These are phyloP conservation scores for Sylvicola fuscatus DNA, from an alignment of 2,888 invertebrate species.

Conservation along the genomic window DNA sequence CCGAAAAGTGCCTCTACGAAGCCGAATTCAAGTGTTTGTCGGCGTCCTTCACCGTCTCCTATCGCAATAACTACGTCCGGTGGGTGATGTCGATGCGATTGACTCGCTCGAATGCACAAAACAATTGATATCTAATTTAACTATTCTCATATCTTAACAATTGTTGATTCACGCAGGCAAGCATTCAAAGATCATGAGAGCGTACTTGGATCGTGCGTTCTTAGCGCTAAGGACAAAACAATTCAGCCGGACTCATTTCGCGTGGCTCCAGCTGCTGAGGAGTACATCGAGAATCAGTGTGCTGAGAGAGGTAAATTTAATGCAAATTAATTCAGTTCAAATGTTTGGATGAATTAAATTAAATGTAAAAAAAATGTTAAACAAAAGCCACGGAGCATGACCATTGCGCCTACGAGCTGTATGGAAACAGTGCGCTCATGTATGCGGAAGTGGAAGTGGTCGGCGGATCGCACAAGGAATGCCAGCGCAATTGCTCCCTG, in stretches of 20 bases:
- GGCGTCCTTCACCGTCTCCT: constrained; percentile 29
- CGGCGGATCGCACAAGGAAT: constrained; percentile 22
- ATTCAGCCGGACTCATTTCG: constrained; percentile 58
- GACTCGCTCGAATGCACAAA: not conserved
- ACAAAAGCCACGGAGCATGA: constrained; percentile 23
- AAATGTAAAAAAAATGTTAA: not conserved
- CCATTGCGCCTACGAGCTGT: constrained; percentile 58
- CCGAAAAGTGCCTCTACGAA: constrained; percentile 36
- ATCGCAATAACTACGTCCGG: constrained; percentile 24
- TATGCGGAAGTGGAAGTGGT: constrained; percentile 28
- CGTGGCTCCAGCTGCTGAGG: constrained; percentile 50
- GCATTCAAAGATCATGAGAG: constrained; percentile 11
- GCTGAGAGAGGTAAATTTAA: constrained; percentile 34
- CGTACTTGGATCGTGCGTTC: constrained; percentile 38
- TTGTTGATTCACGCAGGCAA: constrained; percentile 17
- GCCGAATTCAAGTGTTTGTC: constrained; percentile 31
- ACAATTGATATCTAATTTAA: too few species aligned
- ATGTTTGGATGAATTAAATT: not conserved
- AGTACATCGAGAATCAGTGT: constrained; percentile 73
- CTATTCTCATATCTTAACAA: too few species aligned
- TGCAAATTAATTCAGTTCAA: constrained; percentile 4
- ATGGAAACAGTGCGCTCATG: constrained; percentile 42
- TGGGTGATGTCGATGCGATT: constrained; percentile 9
- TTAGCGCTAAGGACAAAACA: constrained; percentile 53
- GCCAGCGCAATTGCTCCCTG: constrained; percentile 38